Conservation (phyloP, 2,888 invertebrate species). For the Dynastes grantii region DNA sequence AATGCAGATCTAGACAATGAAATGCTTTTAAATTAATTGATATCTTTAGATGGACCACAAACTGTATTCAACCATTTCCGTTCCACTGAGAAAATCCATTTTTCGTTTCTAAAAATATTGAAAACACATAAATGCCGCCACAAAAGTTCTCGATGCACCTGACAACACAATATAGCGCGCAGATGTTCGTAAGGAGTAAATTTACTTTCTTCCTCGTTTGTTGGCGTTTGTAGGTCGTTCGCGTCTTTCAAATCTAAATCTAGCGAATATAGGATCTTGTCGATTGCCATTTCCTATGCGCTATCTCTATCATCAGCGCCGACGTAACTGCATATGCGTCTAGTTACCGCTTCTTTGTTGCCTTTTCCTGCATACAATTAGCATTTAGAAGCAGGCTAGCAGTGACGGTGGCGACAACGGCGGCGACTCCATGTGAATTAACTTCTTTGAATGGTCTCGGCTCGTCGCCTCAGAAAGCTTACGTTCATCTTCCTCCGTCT, state of each 20-base stretch:
- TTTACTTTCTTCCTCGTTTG: not conserved
- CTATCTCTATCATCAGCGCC: constrained; percentile 13
- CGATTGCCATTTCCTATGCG: not conserved
- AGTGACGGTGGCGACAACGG: not conserved
- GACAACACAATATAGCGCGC: not conserved
- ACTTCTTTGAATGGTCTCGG: constrained; percentile 28
- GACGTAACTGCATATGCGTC: not conserved
- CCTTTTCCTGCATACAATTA: constrained; percentile 25
- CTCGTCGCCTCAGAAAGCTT: not conserved
- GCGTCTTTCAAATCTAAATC: constrained; percentile 8
- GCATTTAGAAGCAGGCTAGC: constrained; percentile 3
- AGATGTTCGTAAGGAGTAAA: not conserved
- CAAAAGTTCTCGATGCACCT: not conserved
- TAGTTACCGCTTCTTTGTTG: not conserved
- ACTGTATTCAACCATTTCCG: not conserved
- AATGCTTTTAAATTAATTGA: no score
- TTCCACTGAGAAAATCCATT: not conserved
- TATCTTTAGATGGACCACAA: no score
- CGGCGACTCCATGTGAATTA: constrained; percentile 21
- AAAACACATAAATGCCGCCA: not conserved
- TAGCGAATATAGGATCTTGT: not conserved
- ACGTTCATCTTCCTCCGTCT: not conserved
- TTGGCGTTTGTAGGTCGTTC: not conserved
- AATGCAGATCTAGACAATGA: no score
- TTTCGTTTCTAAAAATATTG: not conserved